These are phyloP conservation scores for Eupithecia vulgata DNA, from an alignment of 2,888 invertebrate genomes.

Conservation along the genomic window DNA sequence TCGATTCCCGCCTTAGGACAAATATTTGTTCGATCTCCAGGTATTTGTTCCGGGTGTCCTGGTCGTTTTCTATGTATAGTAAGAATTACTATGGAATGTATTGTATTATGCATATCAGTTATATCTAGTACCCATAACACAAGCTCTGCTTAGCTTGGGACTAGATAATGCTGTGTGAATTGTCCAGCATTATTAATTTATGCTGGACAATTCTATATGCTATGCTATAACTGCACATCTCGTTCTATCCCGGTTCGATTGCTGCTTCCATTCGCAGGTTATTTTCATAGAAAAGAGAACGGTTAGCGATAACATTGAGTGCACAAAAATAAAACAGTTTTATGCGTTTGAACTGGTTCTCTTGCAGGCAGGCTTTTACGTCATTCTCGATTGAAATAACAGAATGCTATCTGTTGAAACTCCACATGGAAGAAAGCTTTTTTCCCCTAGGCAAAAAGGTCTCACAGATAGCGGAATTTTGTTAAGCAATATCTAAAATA, in stretches of 20 bases:
- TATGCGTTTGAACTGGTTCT: neutral
- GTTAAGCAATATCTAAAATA: neutral
- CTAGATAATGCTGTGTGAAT: no score
- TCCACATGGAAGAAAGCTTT: neutral
- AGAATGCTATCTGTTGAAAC: neutral
- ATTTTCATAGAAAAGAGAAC: constrained; percentile 20
- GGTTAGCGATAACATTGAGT: constrained; percentile 4
- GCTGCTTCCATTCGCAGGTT: neutral
- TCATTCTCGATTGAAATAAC: constrained; percentile 1
- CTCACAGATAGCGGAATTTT: neutral
- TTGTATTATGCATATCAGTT: no score
- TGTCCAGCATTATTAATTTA: no score
- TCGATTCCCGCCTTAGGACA: no score
- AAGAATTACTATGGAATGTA: no score
- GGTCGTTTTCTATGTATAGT: no score
- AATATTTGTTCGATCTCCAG: no score
- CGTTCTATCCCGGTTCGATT: neutral
- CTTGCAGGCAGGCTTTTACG: neutral
- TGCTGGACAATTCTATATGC: no score
- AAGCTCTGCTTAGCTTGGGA: no score
- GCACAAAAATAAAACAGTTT: constrained; percentile 7
- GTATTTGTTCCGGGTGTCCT: no score
- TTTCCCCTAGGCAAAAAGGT: neutral
- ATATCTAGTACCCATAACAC: no score
- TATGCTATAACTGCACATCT: neutral